These are phyloP conservation scores for Epiblema foenella DNA, from an alignment of 2,888 invertebrate genomes.

Conservation along the genomic window DNA sequence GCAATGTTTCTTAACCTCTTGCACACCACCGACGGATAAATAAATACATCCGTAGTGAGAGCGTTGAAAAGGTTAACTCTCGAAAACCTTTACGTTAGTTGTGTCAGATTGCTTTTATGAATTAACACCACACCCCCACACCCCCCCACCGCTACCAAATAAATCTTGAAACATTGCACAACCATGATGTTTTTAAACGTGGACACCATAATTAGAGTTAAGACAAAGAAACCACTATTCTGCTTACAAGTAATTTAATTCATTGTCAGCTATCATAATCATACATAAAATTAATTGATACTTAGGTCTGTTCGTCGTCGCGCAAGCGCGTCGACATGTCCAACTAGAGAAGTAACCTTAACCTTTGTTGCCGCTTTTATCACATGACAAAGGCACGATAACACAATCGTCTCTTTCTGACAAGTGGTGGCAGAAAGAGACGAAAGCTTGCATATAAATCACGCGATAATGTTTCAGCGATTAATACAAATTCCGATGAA, in stretches of 20 bases:
- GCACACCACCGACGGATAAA: no score
- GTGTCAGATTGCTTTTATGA: no score
- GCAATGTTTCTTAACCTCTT: no score
- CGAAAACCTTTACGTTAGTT: no score
- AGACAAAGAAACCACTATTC: not conserved
- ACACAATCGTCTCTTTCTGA: not conserved
- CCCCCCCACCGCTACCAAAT: no score
- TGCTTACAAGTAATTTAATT: constrained; percentile 24
- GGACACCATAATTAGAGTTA: no score
- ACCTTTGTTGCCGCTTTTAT: not conserved
- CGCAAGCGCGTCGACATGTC: not conserved
- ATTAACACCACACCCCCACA: no score
- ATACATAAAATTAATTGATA: constrained; percentile 14
- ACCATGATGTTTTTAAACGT: no score
- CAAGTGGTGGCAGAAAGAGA: not conserved
- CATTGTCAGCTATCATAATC: constrained; percentile 16
- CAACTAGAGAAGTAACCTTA: not conserved
- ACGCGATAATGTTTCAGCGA: not conserved
- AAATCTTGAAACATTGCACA: no score
- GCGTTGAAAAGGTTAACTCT: no score
- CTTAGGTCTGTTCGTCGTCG: constrained; percentile 4
- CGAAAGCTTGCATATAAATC: not conserved
- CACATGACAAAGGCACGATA: not conserved
- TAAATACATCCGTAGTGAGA: no score
- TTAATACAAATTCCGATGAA: not conserved